phyloP scores from a whole-genome alignment of 1,140 invertebrate species.

The Pseudomyrmex gracilis region DNA sequence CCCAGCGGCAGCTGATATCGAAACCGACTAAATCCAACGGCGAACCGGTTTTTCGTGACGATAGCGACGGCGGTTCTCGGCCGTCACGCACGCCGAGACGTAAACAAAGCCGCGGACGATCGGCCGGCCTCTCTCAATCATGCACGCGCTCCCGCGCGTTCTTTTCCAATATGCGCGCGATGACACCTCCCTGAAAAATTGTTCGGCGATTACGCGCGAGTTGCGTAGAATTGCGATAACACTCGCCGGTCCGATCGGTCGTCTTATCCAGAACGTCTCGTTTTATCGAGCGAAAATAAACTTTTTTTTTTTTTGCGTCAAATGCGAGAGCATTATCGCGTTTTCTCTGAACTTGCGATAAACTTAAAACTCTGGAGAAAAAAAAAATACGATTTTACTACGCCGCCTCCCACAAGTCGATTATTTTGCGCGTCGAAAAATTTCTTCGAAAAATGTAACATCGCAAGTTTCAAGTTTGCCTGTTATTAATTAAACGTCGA shows the following conservation, averaged over 20 bases:
- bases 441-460: no score
- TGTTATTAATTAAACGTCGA: no score
- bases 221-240: slow-evolving; percentile 35
- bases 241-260: not conserved
- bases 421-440: no score
- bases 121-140: not conserved
- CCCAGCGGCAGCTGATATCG: slow-evolving; percentile 74
- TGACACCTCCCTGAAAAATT: not conserved
- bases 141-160: slow-evolving; percentile 12
- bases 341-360: not conserved
- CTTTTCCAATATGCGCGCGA: slow-evolving; percentile 22
- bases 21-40: slow-evolving; percentile 80
- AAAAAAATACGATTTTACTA: not conserved
- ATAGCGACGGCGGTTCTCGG: slow-evolving; percentile 67
- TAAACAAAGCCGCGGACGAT: slow-evolving; percentile 76
- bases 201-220: not conserved
- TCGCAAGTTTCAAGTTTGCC: no score
- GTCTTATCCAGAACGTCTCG: not conserved
- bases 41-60: slow-evolving; percentile 77
- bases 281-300: slow-evolving; percentile 10
- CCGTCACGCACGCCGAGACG: slow-evolving; percentile 64
- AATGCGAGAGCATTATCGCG: not conserved
- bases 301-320: not conserved
- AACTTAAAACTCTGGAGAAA: not conserved
- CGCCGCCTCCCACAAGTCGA: no score